phyloP scores from a whole-genome alignment of 2,888 invertebrate species.

The Tenodera sinensis region DNA sequence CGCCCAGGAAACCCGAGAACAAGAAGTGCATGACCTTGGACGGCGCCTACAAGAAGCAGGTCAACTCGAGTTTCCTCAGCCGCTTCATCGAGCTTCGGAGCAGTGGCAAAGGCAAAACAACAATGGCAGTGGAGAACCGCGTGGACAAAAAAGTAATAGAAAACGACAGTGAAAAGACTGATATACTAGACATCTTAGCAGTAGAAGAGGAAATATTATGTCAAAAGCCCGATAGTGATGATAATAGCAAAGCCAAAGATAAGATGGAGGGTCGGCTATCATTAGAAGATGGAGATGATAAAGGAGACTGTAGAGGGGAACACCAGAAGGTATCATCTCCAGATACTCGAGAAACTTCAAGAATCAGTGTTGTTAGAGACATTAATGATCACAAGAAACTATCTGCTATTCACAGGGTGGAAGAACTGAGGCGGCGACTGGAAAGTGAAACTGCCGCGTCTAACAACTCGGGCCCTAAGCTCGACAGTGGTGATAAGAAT shows the following conservation, averaged over 20 bases:
- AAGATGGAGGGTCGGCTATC: background rate
- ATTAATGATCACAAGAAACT: background rate
- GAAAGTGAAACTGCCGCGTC: background rate
- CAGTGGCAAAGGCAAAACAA: background rate
- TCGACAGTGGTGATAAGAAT: background rate
- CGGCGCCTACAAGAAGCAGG: background rate
- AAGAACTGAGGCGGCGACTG: background rate
- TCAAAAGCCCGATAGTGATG: background rate
- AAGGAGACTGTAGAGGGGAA: background rate
- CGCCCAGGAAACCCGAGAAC: background rate
- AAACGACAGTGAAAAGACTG: background rate
- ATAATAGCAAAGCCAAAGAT: background rate
- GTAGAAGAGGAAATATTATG: background rate
- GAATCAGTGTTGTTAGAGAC: background rate
- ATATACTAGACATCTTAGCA: background rate
- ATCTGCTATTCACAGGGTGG: background rate
- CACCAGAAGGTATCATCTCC: background rate
- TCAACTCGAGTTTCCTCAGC: background rate
- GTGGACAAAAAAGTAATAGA: background rate
- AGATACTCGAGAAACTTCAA: background rate
- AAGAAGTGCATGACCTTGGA: background rate
- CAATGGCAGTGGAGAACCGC: background rate
- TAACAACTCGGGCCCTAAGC: background rate
- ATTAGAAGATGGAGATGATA: background rate
- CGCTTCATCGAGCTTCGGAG: background rate